phyloP scores from a whole-genome alignment of 2,888 invertebrate species.

The Pocota personata region DNA sequence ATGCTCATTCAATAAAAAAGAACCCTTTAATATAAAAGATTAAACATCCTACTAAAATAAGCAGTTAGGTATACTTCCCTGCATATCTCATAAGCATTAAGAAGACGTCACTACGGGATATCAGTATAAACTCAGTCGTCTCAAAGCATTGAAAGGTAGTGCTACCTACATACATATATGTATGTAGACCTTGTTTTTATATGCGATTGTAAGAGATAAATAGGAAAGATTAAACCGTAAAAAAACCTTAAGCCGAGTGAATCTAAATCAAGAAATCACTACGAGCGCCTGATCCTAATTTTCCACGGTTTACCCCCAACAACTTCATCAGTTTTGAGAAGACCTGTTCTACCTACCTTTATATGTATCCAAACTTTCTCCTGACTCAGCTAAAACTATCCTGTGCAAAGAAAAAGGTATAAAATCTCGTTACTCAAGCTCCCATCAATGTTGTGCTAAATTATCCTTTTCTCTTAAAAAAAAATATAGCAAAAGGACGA shows the following conservation, averaged over 20 bases:
- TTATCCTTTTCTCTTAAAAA: slow-evolving; percentile 7
- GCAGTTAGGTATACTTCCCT: too few species aligned
- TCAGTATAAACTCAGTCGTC: too few species aligned
- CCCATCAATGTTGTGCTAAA: slow-evolving; percentile 25
- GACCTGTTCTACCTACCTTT: background rate
- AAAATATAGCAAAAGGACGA: slow-evolving; percentile 75
- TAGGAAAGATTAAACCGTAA: too few species aligned
- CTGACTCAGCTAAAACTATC: slow-evolving; percentile 30
- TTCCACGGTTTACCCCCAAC: background rate
- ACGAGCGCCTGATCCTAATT: background rate
- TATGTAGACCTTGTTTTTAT: too few species aligned
- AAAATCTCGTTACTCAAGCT: slow-evolving; percentile 36
- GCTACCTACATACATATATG: too few species aligned
- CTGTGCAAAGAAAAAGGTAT: background rate
- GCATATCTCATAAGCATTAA: too few species aligned
- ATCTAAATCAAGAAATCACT: background rate
- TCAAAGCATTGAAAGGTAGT: too few species aligned
- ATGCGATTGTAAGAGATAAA: too few species aligned
- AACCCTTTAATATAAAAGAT: too few species aligned
- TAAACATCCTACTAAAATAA: too few species aligned
- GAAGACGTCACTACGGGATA: too few species aligned
- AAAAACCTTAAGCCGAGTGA: background rate
- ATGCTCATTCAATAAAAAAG: too few species aligned
- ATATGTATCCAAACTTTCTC: background rate
- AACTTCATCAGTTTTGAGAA: background rate